Conservation (phyloP, 2,888 invertebrate genomes). For the Oligia fasciuncula region DNA sequence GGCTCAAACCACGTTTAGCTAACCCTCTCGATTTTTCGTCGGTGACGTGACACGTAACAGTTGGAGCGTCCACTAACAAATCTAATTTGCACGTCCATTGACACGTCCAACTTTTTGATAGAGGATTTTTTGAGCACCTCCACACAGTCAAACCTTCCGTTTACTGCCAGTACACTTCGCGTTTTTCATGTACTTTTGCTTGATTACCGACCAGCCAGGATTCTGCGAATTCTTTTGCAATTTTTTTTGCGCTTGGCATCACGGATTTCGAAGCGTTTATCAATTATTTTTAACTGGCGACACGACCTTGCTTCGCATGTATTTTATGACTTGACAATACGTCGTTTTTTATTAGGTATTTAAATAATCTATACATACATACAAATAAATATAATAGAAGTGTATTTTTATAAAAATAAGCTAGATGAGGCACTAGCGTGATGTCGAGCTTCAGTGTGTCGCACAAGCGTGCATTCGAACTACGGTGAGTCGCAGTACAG, state of each 20-base stretch:
- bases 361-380: no score
- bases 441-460: no score
- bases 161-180: slow-evolving; percentile 59
- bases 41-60: slow-evolving; percentile 63
- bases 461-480: no score
- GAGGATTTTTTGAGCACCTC: slow-evolving; percentile 81
- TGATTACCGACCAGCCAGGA: slow-evolving; percentile 34
- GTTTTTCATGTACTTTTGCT: slow-evolving; percentile 55
- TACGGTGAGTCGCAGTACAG: no score
- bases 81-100: slow-evolving; percentile 84
- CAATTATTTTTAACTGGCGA: slow-evolving; percentile 6
- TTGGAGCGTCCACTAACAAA: slow-evolving; percentile 81
- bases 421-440: no score
- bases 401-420: no score
- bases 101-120: slow-evolving; percentile 84
- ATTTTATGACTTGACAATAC: neutral
- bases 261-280: slow-evolving; percentile 5
- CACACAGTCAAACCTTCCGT: slow-evolving; percentile 31
- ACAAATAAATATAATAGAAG: no score
- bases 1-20: slow-evolving; percentile 46
- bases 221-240: slow-evolving; percentile 24
- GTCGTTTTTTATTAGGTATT: neutral
- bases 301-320: neutral
- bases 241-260: neutral
- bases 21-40: slow-evolving; percentile 65